Evolutionary conservation across 2,888 invertebrate genomes (phyloP), one percentile per base, ranked within the genome.

Genomic region (Tanypteryx hageni): DNA sequence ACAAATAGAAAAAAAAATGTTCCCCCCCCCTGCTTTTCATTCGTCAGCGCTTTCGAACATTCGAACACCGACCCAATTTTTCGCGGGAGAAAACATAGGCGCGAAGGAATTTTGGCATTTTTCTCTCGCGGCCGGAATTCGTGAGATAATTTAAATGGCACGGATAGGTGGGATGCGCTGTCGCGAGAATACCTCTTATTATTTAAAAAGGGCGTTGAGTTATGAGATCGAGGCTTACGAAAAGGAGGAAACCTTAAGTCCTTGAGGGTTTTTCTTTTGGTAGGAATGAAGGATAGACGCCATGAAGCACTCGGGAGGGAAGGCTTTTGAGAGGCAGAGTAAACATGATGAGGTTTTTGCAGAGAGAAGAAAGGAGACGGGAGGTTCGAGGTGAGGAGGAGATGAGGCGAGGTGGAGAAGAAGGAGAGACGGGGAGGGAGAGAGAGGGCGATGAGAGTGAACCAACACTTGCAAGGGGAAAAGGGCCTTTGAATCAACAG

Each of bases 401-500:
- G 27, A 76, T 76, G 76, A 44, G 44, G 44, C 5, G 44, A 44
- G 44, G 44, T 5, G 44, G 44, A 44, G 44, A 44, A 44, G 44
- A 5, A 3, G 44, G 44, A 44, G 27, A 76, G 76, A 76, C 14
- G 76, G 22, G 0, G 7, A n/a, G 7, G n/a, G 68, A 68, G 68
- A 68, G 18, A 61, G 61, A 18, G 61, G 5, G 61, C 10, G 59
- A 59, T 59, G 27, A 27, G 76, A 27, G 16, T 13, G 18, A 18
- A 76, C 76, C 76, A 22, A 76, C 22, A 22, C 22, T 27, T 76
- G 22, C 22, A 22, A 76, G 27, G 76, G 76, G n/a, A 27, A 76
- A 76, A 76, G 76, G 76, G 76, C 76, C 22, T 76, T 76, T 76
- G 76, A 76, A 76, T 76, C 76, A 27, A 76, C 76, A 27, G 22